These are phyloP conservation scores for Nemopilema nomurai DNA, from an alignment of 30 jellyfish, hydroid and myxozoan species.

Conservation along the genomic window DNA sequence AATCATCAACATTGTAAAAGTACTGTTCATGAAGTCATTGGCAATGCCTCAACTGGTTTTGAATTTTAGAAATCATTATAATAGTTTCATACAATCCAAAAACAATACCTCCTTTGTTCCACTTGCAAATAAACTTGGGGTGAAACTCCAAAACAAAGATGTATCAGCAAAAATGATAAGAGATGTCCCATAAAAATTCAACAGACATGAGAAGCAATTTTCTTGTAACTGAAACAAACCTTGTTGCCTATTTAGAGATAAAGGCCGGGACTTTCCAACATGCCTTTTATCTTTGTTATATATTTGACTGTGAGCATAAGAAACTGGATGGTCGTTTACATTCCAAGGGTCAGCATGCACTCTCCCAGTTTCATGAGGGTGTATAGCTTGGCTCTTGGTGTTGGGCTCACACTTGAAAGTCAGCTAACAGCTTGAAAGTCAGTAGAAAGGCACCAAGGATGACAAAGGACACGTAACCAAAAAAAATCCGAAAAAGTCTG, in stretches of 20 bases:
- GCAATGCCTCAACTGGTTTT: too few relatives aligned
- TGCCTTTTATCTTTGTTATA: constrained; percentile 19
- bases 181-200: too few relatives aligned
- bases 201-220: neutral
- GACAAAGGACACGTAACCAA: constrained; percentile 36
- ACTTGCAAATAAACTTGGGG: too few relatives aligned
- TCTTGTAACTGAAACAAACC: neutral
- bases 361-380: constrained; percentile 20
- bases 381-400: constrained; percentile 1
- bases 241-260: neutral
- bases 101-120: too few relatives aligned
- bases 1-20: too few relatives aligned
- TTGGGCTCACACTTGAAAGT: constrained; percentile 27
- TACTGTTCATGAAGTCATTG: too few relatives aligned
- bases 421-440: constrained; percentile 50
- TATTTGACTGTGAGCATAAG: constrained; percentile 8
- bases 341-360: constrained; percentile 49
- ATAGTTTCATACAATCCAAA: too few relatives aligned
- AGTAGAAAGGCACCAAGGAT: constrained; percentile 42
- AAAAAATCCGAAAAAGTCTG: constrained; percentile 16
- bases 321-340: constrained; percentile 60
- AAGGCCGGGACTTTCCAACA: neutral
- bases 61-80: too few relatives aligned
- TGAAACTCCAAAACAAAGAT: too few relatives aligned
- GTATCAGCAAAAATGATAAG: too few relatives aligned